phyloP scores from a whole-genome alignment of 2,797 vertebrate genomes.

The Rhinichthys osculus region DNA sequence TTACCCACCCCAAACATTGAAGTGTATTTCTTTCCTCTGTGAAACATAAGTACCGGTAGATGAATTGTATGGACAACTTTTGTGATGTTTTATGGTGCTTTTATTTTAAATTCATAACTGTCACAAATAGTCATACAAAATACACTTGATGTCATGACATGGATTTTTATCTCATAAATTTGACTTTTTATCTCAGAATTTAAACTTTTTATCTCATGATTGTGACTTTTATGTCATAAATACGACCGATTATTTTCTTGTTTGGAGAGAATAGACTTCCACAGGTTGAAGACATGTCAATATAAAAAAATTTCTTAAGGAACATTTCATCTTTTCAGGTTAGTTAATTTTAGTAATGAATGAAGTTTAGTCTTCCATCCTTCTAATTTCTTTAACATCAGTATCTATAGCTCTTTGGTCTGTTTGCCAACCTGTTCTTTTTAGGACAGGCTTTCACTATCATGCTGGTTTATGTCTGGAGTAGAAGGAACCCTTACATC shows the following conservation, averaged over 20 bases:
- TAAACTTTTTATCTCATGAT: neutral
- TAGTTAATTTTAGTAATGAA: neutral
- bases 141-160: neutral
- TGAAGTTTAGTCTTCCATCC: neutral
- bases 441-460: conserved; percentile 98
- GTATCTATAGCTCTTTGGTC: conserved; percentile 87
- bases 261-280: neutral
- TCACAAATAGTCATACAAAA: neutral
- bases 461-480: conserved; percentile 98
- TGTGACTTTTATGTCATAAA: neutral
- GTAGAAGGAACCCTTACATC: conserved; percentile 94
- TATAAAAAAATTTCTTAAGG: neutral
- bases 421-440: conserved; percentile 96
- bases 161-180: neutral
- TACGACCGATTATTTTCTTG: neutral
- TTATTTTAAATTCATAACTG: neutral
- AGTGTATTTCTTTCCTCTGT: neutral
- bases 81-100: neutral
- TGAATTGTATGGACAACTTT: neutral
- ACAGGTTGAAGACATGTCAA: neutral
- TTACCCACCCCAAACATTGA: too few relatives aligned
- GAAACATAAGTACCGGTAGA: neutral
- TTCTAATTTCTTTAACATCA: conserved; percentile 30
- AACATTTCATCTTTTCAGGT: neutral
- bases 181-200: neutral